These are phyloP conservation scores for Rafetus swinhoei DNA, from an alignment of 2,113 vertebrate genomes.

Conservation along the genomic window DNA sequence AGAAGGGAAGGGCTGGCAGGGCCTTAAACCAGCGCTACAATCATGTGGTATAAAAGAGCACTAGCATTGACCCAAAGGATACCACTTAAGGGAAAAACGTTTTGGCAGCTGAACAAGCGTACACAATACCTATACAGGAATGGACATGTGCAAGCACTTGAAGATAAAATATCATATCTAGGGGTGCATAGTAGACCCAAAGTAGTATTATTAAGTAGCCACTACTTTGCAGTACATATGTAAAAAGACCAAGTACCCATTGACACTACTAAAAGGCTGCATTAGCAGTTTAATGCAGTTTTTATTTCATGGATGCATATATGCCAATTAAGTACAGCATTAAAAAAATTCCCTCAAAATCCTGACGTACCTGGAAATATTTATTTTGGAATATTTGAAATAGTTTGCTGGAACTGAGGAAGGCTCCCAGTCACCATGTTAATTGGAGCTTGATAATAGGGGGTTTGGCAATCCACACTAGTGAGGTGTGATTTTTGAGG, in stretches of 20 bases:
- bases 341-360: not conserved
- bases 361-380: not conserved
- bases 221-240: slow-evolving; percentile 7
- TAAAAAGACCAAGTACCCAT: not conserved
- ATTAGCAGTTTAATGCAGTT: not conserved
- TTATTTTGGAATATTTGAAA: not conserved
- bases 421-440: not conserved
- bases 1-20: no score
- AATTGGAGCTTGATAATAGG: not conserved
- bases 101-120: no score
- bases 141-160: no score
- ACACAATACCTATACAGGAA: no score
- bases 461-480: not conserved
- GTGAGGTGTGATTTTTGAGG: not conserved
- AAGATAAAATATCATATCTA: not conserved
- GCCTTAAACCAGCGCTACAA: no score
- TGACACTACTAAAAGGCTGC: slow-evolving; percentile 24
- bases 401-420: not conserved
- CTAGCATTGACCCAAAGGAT: no score
- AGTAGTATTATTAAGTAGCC: slow-evolving; percentile 39
- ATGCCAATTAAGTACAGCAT: slow-evolving; percentile 5
- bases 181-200: slow-evolving; percentile 21
- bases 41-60: no score
- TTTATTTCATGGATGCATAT: not conserved
- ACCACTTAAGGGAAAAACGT: no score